Percentiles rank a stretch among this genome's conserved stretches.
Conservation (phyloP, 2,797 vertebrate species). For the Gymnoscopelus microlampas region DNA sequence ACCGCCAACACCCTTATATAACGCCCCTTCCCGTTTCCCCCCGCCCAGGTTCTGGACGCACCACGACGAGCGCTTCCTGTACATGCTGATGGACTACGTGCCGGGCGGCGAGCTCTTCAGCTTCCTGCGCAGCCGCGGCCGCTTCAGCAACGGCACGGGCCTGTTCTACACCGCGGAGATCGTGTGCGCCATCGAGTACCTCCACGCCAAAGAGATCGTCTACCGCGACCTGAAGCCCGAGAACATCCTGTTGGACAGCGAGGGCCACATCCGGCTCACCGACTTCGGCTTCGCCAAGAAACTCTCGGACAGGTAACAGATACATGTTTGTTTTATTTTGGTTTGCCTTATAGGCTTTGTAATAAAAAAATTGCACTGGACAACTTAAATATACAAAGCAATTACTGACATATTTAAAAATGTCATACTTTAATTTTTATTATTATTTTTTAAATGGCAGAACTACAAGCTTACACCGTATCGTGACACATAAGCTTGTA, state of each 20-base stretch:
- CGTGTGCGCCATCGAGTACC: slow-evolving; percentile 94
- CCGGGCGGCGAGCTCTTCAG: slow-evolving; percentile 96
- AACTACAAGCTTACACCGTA: too few species aligned
- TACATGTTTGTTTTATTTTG: too few species aligned
- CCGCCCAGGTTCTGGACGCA: slow-evolving; percentile 91
- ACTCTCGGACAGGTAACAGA: slow-evolving; percentile 88
- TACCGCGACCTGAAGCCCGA: slow-evolving; percentile 98
- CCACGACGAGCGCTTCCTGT: slow-evolving; percentile 92
- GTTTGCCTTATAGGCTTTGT: too few species aligned
- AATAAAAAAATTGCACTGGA: too few species aligned
- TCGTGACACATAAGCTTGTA: too few species aligned
- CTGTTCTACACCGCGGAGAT: slow-evolving; percentile 94
- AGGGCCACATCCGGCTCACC: slow-evolving; percentile 95
- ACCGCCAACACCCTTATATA: too few species aligned
- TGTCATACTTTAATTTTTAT: too few species aligned
- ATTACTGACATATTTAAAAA: too few species aligned
- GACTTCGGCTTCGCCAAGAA: slow-evolving; percentile 99
- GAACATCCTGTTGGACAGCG: slow-evolving; percentile 94
- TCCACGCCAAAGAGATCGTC: slow-evolving; percentile 92
- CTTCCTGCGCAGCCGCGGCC: slow-evolving; percentile 91
- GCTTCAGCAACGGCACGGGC: slow-evolving; percentile 88
- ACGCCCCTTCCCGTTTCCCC: neutral
- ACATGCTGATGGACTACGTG: slow-evolving; percentile 97
- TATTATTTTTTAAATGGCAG: too few species aligned
- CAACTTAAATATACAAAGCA: too few species aligned